Base-by-base conservation (phyloP, 2,888 invertebrate genomes). In the Portevinia maculata region DNA sequence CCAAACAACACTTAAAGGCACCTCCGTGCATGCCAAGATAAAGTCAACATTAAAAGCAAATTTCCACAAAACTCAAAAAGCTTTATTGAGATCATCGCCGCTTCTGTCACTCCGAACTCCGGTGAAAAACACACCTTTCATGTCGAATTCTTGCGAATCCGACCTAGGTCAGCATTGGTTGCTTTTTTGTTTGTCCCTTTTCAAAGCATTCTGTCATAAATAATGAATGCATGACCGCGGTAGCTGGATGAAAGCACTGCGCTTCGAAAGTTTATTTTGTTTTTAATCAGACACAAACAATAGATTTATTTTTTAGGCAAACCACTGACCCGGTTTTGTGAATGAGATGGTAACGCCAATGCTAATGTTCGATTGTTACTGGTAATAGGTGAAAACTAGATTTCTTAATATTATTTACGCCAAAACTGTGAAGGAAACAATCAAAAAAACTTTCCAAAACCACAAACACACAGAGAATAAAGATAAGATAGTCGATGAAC, bases 311-410 rank as follows among this genome's bases (percentile, higher is more conserved):
- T 37, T 48, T 60, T 50, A 6, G 30, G 37, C 39, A 24, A 53
- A 60, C 52, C 53, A 67, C 75, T 75, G 59, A 75, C 67, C 75
- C 67, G 53, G 52, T 67, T 75, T 44, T 75, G 59, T 30, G 64
- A 74, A 74, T 74, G 39, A 64, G 48, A 74, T n/a, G n/a, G n/a
- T n/a, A n/a, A n/a, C n/a, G n/a, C n/a, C n/a, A n/a, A n/a, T 46
- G 73, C 37, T 73, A 73, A 62, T 73, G 28, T 24, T 19, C 7
- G 13, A 9, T 19, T 15, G 17, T 15, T 0, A n/a, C 7, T 24
- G 48, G 39, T 13, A 13, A 30, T 30, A 39, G 57, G 70, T 59
- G 70, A 48, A 41, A 70, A 59, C 59, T 59, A 30, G 48, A 59
- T 59, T 34, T 34, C 17, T 37, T 46, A 8, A 41, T 13, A 17